Evolutionary conservation across 2,888 invertebrate genomes (phyloP).

Genomic region (Drosophila kanekoi): DNA sequence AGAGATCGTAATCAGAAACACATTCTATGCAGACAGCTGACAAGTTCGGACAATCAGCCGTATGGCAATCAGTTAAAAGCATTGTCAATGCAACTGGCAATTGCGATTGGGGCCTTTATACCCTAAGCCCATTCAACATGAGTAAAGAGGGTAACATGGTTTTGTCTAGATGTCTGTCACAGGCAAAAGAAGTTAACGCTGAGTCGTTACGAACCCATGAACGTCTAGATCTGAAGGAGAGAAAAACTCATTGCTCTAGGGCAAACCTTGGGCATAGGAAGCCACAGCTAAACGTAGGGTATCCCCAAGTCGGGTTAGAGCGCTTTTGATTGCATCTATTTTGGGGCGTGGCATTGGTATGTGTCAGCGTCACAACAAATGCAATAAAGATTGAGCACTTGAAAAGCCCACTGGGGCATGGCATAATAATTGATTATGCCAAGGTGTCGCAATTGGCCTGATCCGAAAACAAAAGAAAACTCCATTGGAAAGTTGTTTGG

Average conservation of each 20-base stretch:
- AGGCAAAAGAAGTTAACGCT: no score
- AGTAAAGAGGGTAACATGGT: no score
- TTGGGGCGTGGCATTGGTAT: slow-evolving; percentile 34
- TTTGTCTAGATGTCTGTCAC: no score
- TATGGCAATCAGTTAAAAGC: slow-evolving; percentile 45
- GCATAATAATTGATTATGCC: slow-evolving; percentile 56
- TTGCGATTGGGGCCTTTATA: neutral
- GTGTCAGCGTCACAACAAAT: slow-evolving; percentile 40
- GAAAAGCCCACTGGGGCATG: slow-evolving; percentile 7
- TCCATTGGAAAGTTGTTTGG: slow-evolving; percentile 55
- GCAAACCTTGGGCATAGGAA: no score
- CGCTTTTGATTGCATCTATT: neutral
- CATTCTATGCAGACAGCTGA: slow-evolving; percentile 61
- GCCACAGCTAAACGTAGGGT: no score
- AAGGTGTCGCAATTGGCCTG: slow-evolving; percentile 59
- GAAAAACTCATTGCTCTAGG: no score
- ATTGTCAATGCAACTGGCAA: slow-evolving; percentile 46
- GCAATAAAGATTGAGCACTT: slow-evolving; percentile 57
- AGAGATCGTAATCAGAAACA: slow-evolving; percentile 57
- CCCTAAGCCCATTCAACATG: no score
- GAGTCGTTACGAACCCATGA: no score
- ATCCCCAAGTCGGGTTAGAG: no score
- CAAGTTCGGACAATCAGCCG: slow-evolving; percentile 22
- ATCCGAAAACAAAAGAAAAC: slow-evolving; percentile 57
- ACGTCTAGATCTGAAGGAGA: no score